These are phyloP conservation scores for Lates calcarifer DNA, from an alignment of 2,113 vertebrate genomes.

Conservation along the genomic window DNA sequence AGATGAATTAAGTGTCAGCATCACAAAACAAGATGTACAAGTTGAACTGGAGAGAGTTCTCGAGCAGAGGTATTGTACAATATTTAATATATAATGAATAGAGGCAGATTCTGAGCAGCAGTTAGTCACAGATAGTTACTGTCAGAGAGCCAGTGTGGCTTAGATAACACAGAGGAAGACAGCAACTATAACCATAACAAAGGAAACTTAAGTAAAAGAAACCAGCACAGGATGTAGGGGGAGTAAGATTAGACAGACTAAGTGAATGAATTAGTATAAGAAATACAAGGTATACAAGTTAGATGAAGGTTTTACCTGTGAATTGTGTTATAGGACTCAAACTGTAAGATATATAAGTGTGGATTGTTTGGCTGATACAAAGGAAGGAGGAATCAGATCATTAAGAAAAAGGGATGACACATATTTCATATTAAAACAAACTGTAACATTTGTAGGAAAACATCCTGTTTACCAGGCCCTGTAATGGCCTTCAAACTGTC, in stretches of 20 bases:
- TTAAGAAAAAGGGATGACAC: not conserved
- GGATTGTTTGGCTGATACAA: not conserved
- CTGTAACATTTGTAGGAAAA: too few relatives aligned
- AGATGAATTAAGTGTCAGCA: too few relatives aligned
- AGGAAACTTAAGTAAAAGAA: constrained; percentile 3
- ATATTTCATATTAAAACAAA: too few relatives aligned
- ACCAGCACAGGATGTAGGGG: not conserved
- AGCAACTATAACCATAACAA: not conserved
- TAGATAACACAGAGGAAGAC: not conserved
- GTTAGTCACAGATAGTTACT: not conserved
- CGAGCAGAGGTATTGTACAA: not conserved
- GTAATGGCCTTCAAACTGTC: too few relatives aligned
- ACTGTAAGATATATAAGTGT: not conserved
- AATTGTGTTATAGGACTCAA: not conserved
- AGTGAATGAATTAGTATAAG: not conserved
- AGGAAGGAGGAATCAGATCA: not conserved
- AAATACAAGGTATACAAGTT: not conserved
- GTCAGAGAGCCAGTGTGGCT: not conserved
- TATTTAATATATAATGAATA: not conserved
- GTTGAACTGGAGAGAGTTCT: not conserved
- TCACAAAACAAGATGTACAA: not conserved
- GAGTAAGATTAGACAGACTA: not conserved
- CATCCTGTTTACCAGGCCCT: too few relatives aligned
- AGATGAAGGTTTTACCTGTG: not conserved
- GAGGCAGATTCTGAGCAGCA: not conserved